These are phyloP conservation scores for Hesperophylax magnus DNA, from an alignment of 1,140 invertebrate genomes.

Conservation along the genomic window DNA sequence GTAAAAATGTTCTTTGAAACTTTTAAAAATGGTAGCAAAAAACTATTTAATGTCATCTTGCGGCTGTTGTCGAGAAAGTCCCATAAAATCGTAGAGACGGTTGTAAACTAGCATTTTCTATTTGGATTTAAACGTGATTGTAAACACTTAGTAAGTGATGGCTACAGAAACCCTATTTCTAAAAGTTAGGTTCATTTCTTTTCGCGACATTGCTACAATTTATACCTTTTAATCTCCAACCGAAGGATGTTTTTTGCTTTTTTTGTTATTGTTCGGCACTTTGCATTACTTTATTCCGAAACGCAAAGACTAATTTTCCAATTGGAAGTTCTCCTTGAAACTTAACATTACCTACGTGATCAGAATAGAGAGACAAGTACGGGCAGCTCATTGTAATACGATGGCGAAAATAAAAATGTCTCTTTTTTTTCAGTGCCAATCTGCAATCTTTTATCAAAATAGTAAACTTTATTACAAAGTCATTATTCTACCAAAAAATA, in stretches of 20 bases:
- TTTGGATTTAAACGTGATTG: slow-evolving; percentile 32
- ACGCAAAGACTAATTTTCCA: slow-evolving; percentile 54
- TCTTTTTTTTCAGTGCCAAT: background rate
- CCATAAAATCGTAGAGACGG: slow-evolving; percentile 6
- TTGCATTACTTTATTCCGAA: slow-evolving; percentile 48
- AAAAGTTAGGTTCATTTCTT: slow-evolving; percentile 30
- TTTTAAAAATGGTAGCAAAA: too few species aligned
- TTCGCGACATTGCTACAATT: slow-evolving; percentile 50
- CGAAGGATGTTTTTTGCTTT: slow-evolving; percentile 54
- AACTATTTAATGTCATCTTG: too few species aligned
- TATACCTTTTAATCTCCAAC: slow-evolving; percentile 57
- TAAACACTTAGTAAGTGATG: slow-evolving; percentile 36
- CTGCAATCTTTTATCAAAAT: background rate
- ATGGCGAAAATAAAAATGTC: background rate
- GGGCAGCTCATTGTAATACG: background rate
- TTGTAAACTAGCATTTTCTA: slow-evolving; percentile 14
- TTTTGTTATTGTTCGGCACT: slow-evolving; percentile 56
- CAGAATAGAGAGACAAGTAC: slow-evolving; percentile 13
- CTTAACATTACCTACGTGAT: slow-evolving; percentile 49
- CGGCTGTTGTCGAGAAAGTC: background rate
- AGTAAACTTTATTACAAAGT: too few species aligned
- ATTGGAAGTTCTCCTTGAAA: slow-evolving; percentile 46
- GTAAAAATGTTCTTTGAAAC: too few species aligned
- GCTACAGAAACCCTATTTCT: slow-evolving; percentile 7
- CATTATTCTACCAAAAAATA: too few species aligned